A percentile compares a stretch with the other conserved stretches of the same genome.
Conservation (phyloP, 2,797 vertebrate species). For the Cyclura pinguis region DNA sequence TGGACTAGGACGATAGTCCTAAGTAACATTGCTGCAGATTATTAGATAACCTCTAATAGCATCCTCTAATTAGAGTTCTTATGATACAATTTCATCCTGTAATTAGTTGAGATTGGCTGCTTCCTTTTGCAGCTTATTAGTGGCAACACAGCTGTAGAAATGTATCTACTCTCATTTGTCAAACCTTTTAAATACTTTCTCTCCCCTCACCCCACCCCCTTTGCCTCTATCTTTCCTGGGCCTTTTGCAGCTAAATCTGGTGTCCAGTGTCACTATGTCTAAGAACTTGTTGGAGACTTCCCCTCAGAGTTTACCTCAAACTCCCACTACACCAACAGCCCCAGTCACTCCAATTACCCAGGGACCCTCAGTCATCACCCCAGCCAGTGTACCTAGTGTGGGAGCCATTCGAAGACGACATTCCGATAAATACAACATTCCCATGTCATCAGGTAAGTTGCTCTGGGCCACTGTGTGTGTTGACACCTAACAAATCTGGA, state of each 20-base stretch:
- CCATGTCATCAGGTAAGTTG: slow-evolving; percentile 94
- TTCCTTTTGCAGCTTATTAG: slow-evolving; percentile 95
- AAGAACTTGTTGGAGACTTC: slow-evolving; percentile 97
- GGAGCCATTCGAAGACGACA: slow-evolving; percentile 98
- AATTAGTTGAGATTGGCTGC: slow-evolving; percentile 98
- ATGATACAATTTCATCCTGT: slow-evolving; percentile 99
- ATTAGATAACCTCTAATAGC: slow-evolving; percentile 97
- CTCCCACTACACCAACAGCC: slow-evolving; percentile 96
- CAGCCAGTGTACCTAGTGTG: slow-evolving; percentile 96
- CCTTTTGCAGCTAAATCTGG: slow-evolving; percentile 93
- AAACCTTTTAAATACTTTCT: slow-evolving; percentile 85
- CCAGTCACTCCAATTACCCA: slow-evolving; percentile 97
- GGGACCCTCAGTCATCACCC: slow-evolving; percentile 96
- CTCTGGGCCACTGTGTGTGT: slow-evolving; percentile 51
- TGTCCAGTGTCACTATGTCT: slow-evolving; percentile 99
- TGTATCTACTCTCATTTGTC: slow-evolving; percentile 90
- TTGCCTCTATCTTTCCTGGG: slow-evolving; percentile 67
- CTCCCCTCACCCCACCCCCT: slow-evolving; percentile 49
- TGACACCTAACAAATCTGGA: slow-evolving; percentile 18
- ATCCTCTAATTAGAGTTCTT: slow-evolving; percentile 99
- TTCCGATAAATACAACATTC: slow-evolving; percentile 98
- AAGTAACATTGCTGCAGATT: slow-evolving; percentile 92
- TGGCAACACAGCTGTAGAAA: slow-evolving; percentile 95
- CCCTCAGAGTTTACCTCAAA: slow-evolving; percentile 99
- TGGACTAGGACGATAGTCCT: slow-evolving; percentile 84